Conservation (phyloP, 2,888 invertebrate genomes). For the Steinernema hermaphroditum region DNA sequence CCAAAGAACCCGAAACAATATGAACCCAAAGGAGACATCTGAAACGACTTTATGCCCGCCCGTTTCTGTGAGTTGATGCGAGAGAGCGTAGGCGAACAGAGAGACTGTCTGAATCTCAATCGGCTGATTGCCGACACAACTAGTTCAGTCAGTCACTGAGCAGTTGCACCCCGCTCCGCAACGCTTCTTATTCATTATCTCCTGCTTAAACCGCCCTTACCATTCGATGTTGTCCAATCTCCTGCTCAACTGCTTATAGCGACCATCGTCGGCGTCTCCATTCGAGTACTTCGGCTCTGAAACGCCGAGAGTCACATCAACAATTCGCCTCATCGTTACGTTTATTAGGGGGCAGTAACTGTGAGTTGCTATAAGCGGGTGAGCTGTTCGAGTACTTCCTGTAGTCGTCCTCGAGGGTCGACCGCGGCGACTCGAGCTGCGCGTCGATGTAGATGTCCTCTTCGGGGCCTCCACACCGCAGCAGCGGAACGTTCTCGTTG, state of each 20-base stretch:
- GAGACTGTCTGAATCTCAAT: no score
- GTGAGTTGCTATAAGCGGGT: slow-evolving; percentile 26
- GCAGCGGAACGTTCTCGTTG: slow-evolving; percentile 45
- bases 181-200: slow-evolving; percentile 37
- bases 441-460: slow-evolving; percentile 28
- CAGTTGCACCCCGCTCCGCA: no score
- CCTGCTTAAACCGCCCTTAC: slow-evolving; percentile 36
- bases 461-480: slow-evolving; percentile 37
- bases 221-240: slow-evolving; percentile 50
- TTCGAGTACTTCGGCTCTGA: slow-evolving; percentile 40
- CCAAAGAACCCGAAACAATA: no score
- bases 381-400: slow-evolving; percentile 1
- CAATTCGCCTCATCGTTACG: neutral
- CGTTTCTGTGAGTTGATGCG: no score
- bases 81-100: no score
- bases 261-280: slow-evolving; percentile 36
- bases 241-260: slow-evolving; percentile 43
- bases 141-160: no score
- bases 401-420: slow-evolving; percentile 9
- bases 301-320: slow-evolving; percentile 7
- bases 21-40: no score
- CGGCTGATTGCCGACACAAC: no score
- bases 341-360: slow-evolving; percentile 6
- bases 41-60: no score
- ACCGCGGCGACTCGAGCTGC: neutral